These are phyloP conservation scores for Sander lucioperca DNA, from an alignment of 2,113 vertebrate genomes.

Conservation along the genomic window DNA sequence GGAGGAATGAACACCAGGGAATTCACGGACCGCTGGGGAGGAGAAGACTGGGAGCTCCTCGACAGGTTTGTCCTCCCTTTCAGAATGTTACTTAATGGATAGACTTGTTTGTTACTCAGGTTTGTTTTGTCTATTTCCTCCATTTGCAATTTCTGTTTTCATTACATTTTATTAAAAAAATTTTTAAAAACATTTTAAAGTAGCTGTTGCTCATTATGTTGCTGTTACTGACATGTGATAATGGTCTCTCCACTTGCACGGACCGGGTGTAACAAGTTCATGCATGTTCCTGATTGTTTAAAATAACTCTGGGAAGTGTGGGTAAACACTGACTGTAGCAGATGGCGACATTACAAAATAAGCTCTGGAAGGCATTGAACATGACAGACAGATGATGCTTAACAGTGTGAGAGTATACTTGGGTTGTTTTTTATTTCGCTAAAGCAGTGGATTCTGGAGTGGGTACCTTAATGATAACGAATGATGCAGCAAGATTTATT, in stretches of 20 bases:
- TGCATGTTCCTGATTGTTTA: background rate
- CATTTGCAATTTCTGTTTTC: background rate
- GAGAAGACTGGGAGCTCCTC: slow-evolving; percentile 98
- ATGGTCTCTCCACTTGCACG: background rate
- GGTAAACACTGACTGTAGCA: background rate
- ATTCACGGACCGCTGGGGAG: slow-evolving; percentile 93
- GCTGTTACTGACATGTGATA: background rate
- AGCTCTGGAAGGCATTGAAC: background rate
- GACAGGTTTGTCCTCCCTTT: slow-evolving; percentile 87
- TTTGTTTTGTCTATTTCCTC: background rate
- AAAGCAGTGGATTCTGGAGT: background rate
- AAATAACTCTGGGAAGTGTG: too few species aligned
- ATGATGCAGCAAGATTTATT: background rate
- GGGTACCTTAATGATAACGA: background rate
- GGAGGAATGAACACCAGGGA: slow-evolving; percentile 98
- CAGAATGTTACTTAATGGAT: background rate
- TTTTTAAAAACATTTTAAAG: background rate
- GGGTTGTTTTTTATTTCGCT: background rate
- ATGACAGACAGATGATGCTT: background rate
- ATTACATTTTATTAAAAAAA: background rate
- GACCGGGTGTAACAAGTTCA: background rate
- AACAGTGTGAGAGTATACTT: background rate
- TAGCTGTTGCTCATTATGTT: background rate
- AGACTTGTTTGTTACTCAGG: background rate
- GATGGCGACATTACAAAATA: background rate